These are phyloP conservation scores for Stylophora pistillata DNA, from an alignment of 64 coral and sea anemone genomes.

Conservation along the genomic window DNA sequence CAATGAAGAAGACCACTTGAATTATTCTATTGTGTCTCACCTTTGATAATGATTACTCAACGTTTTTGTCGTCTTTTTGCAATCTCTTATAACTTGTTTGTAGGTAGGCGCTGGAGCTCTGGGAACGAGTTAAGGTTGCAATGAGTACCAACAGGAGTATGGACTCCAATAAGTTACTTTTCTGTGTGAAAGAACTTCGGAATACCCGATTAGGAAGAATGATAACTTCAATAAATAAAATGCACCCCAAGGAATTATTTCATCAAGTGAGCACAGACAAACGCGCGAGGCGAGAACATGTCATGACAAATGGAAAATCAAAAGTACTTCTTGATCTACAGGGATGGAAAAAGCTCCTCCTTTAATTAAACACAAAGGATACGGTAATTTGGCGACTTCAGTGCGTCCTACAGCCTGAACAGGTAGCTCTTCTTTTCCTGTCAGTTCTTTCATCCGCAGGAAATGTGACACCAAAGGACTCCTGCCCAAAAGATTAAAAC, in stretches of 20 bases:
- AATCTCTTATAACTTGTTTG: constrained; percentile 72
- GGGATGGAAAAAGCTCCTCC: too few relatives aligned
- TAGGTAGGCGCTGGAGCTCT: constrained; percentile 76
- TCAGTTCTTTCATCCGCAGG: constrained; percentile 69
- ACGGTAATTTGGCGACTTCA: constrained; percentile 73
- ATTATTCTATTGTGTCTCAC: neutral
- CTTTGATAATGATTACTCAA: constrained; percentile 83
- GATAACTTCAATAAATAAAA: neutral
- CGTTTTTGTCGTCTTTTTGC: constrained; percentile 62
- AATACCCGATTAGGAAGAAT: neutral
- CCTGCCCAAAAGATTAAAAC: constrained; percentile 88
- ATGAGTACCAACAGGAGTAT: neutral
- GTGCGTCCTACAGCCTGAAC: constrained; percentile 76
- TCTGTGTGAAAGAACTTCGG: neutral
- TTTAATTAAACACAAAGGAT: constrained; percentile 20
- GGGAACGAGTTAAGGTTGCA: constrained; percentile 41
- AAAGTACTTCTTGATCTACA: too few relatives aligned
- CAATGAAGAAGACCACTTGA: too few relatives aligned
- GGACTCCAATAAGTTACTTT: neutral
- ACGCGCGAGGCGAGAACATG: too few relatives aligned
- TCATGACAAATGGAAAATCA: too few relatives aligned
- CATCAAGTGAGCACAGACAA: too few relatives aligned
- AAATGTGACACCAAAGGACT: constrained; percentile 93
- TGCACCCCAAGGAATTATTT: too few relatives aligned
- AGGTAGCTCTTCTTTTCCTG: constrained; percentile 53